Base-by-base conservation (phyloP, 2,113 vertebrate species). In the Gopherus evgoodei region DNA sequence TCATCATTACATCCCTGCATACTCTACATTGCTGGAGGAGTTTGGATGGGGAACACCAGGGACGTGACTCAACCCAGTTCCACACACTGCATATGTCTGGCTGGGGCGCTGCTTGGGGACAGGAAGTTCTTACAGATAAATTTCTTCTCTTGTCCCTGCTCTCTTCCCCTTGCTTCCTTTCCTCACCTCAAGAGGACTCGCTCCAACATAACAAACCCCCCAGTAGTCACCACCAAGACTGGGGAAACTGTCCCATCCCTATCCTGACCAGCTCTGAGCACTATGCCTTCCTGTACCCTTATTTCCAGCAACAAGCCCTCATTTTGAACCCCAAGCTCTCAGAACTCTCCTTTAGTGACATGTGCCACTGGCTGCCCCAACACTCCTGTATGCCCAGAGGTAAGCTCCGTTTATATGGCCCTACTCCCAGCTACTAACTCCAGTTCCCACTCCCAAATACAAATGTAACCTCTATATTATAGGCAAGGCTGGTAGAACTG, bases 131-230 rank as follows among this genome's bases (percentile, higher is more conserved):
- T 35, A 11, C 19, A 25, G 14, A 52, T 22, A 72, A 59, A 84
- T 17, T 38, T 38, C 11, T 52, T 86, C 14, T 90, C 27, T 59
- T 27, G 6, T 6, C 82, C 54, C 86, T 86, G 5, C 13, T 35
- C 79, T 17, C 52, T 80, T 82, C 69, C 72, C 47, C 31, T 7
- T 0, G 0, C 88, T 95, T 76, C 42, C 24, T 11, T 57, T 50
- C 69, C 44, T 82, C 81, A 49, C 8, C 56, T 5, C 0, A 0
- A 1, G 42, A 76, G 9, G 0, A 87, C 7, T 3, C 88, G 38
- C 6, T 49, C 12, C 62, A 22, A 1, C 2, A 42, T 0, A 11
- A 54, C 38, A 90, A 87, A 79, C 53, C 72, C 81, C 53, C 21
- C 78, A 90, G 19, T 6, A 8, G 24, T 79, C 62, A 65, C 31